Percentiles rank a stretch among this genome's conserved stretches.
phyloP scores from a whole-genome alignment of 2,797 vertebrate species.

The Kryptopterus vitreolus region DNA sequence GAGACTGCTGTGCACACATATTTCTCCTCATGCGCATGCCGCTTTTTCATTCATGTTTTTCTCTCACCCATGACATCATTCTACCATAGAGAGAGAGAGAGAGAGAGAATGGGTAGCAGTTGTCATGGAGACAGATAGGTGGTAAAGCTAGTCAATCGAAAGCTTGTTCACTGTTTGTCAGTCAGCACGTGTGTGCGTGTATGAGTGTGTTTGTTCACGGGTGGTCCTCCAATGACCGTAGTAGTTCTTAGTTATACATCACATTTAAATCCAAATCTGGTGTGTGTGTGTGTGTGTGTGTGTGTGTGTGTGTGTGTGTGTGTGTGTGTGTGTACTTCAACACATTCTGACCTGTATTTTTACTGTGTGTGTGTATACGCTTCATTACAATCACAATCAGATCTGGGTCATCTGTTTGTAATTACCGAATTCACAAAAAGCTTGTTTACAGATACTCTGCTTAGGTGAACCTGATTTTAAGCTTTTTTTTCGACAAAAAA shows the following conservation, averaged over 20 bases:
- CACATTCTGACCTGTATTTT: neutral
- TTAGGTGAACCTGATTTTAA: neutral
- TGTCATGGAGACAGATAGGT: constrained; percentile 62
- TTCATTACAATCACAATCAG: neutral
- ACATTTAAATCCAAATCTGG: neutral
- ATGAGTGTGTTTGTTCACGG: constrained; percentile 12
- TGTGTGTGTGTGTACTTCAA: neutral
- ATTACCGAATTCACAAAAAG: neutral
- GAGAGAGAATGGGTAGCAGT: constrained; percentile 44
- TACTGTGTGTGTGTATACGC: no score
- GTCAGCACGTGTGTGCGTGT: constrained; percentile 27
- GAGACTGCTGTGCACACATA: constrained; percentile 16
- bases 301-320: constrained; percentile 6
- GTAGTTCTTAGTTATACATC: neutral
- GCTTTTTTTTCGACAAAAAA: neutral
- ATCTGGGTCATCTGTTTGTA: neutral
- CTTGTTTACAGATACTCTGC: neutral
- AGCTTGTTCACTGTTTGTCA: constrained; percentile 49
- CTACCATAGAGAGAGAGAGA: constrained; percentile 52
- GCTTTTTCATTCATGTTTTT: constrained; percentile 69
- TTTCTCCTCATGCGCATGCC: constrained; percentile 33
- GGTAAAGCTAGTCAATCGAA: constrained; percentile 69
- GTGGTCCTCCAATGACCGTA: constrained; percentile 29
- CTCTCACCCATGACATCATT: constrained; percentile 64
- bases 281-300: constrained; percentile 1